phyloP scores from a whole-genome alignment of 2,888 invertebrate species.

The Galerucella calmariensis region DNA sequence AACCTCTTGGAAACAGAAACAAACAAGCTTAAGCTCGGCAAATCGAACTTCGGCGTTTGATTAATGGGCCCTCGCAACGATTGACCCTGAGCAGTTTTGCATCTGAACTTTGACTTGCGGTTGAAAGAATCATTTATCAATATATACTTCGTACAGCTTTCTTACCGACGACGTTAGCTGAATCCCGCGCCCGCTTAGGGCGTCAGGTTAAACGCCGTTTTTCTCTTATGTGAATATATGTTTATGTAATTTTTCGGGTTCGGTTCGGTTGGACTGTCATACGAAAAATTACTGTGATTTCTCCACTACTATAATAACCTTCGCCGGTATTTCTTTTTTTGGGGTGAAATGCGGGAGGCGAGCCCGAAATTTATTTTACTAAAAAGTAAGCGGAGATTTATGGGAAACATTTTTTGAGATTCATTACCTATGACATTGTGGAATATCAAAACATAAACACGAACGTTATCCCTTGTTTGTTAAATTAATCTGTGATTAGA shows the following conservation, averaged over 20 bases:
- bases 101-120: slow-evolving; percentile 53
- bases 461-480: too few species aligned
- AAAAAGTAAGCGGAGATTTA: not conserved
- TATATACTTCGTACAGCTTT: slow-evolving; percentile 33
- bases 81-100: slow-evolving; percentile 54
- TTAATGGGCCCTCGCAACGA: slow-evolving; percentile 51
- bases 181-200: slow-evolving; percentile 15
- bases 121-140: slow-evolving; percentile 52
- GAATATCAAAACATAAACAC: too few species aligned
- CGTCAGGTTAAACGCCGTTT: slow-evolving; percentile 43
- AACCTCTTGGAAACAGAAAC: slow-evolving; percentile 37
- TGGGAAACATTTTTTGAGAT: not conserved
- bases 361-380: not conserved
- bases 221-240: slow-evolving; percentile 46
- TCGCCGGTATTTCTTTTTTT: not conserved
- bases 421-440: too few species aligned
- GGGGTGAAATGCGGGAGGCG: not conserved
- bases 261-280: slow-evolving; percentile 13
- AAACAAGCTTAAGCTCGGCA: slow-evolving; percentile 37
- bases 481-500: too few species aligned
- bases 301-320: slow-evolving; percentile 3
- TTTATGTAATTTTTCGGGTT: slow-evolving; percentile 38
- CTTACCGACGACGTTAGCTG: slow-evolving; percentile 13
- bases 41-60: slow-evolving; percentile 44
- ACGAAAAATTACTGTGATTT: slow-evolving; percentile 17